Conservation (phyloP, 2,888 invertebrate species). For the Diachrysia chrysitis region DNA sequence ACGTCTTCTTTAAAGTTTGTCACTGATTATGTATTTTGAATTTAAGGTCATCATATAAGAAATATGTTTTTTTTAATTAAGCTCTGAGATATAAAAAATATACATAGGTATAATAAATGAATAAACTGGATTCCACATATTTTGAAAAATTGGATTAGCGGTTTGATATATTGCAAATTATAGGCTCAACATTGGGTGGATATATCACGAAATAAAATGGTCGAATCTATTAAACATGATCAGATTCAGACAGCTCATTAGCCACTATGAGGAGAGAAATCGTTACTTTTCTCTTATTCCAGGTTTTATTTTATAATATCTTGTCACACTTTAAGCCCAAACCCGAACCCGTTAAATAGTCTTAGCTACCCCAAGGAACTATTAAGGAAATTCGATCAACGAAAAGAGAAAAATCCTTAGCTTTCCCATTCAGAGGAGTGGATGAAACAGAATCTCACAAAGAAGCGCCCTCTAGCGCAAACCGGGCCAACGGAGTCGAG, state of each 20-base stretch:
- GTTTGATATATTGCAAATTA: background rate
- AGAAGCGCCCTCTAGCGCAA: conserved; percentile 44
- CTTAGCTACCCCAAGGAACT: conserved; percentile 35
- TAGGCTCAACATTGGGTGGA: no score
- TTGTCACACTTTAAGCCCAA: background rate
- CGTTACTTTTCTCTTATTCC: background rate
- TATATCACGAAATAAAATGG: no score
- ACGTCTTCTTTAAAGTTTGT: conserved; percentile 23
- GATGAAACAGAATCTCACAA: conserved; percentile 50
- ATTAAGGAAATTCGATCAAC: conserved; percentile 53
- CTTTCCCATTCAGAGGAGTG: conserved; percentile 28
- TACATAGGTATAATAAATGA: no score
- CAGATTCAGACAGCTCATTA: no score
- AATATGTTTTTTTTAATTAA: no score
- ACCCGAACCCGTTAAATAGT: conserved; percentile 15
- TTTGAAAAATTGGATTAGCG: background rate
- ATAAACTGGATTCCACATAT: background rate
- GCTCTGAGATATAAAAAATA: no score
- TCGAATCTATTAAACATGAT: no score
- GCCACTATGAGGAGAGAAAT: no score
- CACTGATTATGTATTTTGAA: conserved; percentile 13
- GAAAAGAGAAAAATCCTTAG: conserved; percentile 25
- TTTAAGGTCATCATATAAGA: background rate
- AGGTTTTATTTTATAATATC: background rate
- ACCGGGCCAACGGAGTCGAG: conserved; percentile 32